Evolutionary conservation across 2,888 invertebrate species (phyloP).

Genomic region (Hydraecia micacea): DNA sequence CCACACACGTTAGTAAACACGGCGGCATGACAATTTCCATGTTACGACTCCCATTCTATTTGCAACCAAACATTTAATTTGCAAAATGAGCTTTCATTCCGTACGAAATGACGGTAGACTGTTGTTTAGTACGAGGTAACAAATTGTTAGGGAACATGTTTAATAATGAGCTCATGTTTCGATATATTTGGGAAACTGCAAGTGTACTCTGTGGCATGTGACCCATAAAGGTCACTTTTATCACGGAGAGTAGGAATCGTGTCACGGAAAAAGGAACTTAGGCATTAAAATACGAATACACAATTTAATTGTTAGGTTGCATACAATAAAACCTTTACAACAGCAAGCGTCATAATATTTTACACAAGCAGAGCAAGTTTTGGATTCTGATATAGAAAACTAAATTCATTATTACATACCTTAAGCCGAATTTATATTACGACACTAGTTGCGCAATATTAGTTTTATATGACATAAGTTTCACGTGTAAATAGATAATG

Average conservation of each 20-base stretch:
- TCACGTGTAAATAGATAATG: neutral
- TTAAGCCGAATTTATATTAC: neutral
- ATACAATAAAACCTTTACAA: neutral
- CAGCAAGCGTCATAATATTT: neutral
- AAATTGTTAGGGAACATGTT: constrained; percentile 51
- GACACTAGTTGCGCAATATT: neutral
- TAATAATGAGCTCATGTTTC: constrained; percentile 47
- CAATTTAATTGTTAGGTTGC: too few species aligned
- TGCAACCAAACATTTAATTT: constrained; percentile 65
- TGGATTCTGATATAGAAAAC: neutral
- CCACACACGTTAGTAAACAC: constrained; percentile 54
- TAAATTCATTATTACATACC: neutral
- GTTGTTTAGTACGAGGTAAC: constrained; percentile 55
- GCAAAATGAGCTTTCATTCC: constrained; percentile 63
- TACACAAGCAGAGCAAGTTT: neutral
- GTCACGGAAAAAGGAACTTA: neutral
- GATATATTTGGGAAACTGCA: constrained; percentile 38
- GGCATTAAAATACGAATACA: neutral
- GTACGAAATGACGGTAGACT: constrained; percentile 36
- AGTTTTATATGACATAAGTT: neutral
- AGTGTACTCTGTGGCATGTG: neutral
- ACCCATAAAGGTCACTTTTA: neutral
- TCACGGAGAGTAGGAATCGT: neutral
- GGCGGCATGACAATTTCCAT: constrained; percentile 62
- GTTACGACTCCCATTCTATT: constrained; percentile 59